Base-by-base conservation (phyloP, 2,888 invertebrate genomes). In the Cryptocephalus moraei region DNA sequence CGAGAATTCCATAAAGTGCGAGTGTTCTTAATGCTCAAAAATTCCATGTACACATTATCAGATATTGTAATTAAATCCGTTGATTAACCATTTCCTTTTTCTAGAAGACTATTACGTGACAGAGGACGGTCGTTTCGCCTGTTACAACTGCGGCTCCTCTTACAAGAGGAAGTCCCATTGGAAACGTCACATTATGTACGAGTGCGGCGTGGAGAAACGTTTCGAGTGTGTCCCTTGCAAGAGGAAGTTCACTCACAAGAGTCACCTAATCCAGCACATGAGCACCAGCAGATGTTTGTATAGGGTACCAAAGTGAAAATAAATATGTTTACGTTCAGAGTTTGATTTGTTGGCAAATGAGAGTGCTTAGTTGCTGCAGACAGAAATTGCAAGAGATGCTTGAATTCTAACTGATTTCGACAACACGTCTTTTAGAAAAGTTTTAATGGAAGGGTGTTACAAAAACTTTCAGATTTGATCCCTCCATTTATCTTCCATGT, bases 201-300 rank as follows among this genome's bases (percentile, higher is more conserved):
- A 80, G 58, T 80, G 80, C 57, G 78, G 79, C 41, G 73, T 75
- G 47, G 72, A 70, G 52, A 78, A 78, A 1, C 72, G 72, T 38
- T 75, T 76, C 56, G 66, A 67, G 48, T 80, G 79, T 32, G 12
- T n/a, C 11, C 33, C 12, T 33, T 43, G 43, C 11, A 12, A 8
- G 31, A 22, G 9, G 43, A 43, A 34, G 10, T 43, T 43, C 43
- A 43, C 33, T 12, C 43, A 43, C 31, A 43, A 36, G 14, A 34
- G n/a, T 13, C 43, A 43, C 34, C 34, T 43, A 2, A 34, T 13
- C 33, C 14, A 13, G n/a, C 43, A 43, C 14, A 31, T 43, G 43
- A 32, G 13, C 11, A 43, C 43, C 31, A 34, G 9, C n/a, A 43
- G 10, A 43, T 43, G 43, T 36, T 4, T 36, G 36, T 6, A 36